These are phyloP conservation scores for Pollicipes pollicipes DNA, from an alignment of 1,140 invertebrate genomes.

Conservation along the genomic window DNA sequence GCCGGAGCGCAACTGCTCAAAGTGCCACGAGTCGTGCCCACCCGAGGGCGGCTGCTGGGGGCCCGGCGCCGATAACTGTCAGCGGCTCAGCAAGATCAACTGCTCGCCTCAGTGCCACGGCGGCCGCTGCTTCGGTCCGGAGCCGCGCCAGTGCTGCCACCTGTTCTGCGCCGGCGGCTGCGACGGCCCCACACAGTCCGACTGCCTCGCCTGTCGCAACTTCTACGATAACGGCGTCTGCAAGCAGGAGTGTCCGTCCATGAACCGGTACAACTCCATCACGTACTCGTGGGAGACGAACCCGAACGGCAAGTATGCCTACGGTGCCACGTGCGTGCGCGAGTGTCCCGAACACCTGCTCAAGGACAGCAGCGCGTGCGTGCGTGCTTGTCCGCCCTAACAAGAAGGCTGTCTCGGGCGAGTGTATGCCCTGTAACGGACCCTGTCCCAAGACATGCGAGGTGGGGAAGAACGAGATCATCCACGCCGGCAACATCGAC, in stretches of 20 bases:
- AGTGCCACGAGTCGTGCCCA: constrained; percentile 54
- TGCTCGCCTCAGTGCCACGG: constrained; percentile 84
- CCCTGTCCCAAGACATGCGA: constrained; percentile 81
- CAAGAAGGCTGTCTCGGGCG: constrained; percentile 66
- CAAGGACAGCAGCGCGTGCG: constrained; percentile 83
- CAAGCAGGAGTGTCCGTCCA: constrained; percentile 83
- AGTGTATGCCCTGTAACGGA: constrained; percentile 83
- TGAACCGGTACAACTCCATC: constrained; percentile 79
- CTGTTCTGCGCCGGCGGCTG: constrained; percentile 91
- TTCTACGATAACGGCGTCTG: constrained; percentile 90
- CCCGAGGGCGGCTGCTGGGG: constrained; percentile 73
- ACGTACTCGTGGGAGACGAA: constrained; percentile 81
- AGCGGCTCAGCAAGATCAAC: constrained; percentile 82
- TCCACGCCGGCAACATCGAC: constrained; percentile 74
- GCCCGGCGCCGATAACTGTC: constrained; percentile 77
- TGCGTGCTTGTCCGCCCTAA: constrained; percentile 76
- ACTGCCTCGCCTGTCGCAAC: constrained; percentile 86
- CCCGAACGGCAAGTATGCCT: constrained; percentile 88
- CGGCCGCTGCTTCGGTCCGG: constrained; percentile 75
- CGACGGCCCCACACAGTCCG: constrained; percentile 72
- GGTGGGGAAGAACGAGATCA: constrained; percentile 34
- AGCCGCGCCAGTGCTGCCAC: constrained; percentile 86
- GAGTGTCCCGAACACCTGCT: constrained; percentile 84
- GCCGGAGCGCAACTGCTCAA: constrained; percentile 22
- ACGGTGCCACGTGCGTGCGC: constrained; percentile 86